Conservation (phyloP, 2,888 invertebrate genomes). For the Sarcophaga subvicina region DNA sequence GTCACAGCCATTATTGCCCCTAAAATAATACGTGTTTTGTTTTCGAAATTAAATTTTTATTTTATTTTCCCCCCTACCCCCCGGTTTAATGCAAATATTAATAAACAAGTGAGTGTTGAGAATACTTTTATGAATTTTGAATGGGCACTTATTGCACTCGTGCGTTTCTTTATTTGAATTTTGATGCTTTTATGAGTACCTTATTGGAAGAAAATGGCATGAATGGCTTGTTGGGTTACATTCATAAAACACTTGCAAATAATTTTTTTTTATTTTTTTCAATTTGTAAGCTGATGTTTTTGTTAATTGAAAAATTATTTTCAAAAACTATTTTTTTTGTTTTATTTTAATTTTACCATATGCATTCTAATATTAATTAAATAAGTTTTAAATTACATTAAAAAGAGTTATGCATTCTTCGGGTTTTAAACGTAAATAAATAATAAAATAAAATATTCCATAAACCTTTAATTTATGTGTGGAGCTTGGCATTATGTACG, state of each 20-base stretch:
- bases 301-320: constrained; percentile 42
- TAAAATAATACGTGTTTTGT: no score
- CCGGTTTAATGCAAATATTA: background rate
- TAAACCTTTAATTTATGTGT: no score
- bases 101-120: background rate
- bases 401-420: no score
- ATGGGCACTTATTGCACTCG: constrained; percentile 15
- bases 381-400: background rate
- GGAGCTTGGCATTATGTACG: no score
- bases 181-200: background rate
- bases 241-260: background rate
- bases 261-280: background rate
- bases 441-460: no score
- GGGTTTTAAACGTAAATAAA: no score
- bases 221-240: constrained; percentile 9
- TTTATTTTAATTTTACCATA: background rate
- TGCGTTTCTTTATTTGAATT: background rate
- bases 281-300: constrained; percentile 54
- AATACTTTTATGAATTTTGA: constrained; percentile 1
- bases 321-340: background rate
- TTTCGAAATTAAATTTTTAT: no score
- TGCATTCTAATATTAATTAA: background rate
- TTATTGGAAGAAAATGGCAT: background rate
- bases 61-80: no score
- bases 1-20: no score